phyloP scores from a whole-genome alignment of 2,888 invertebrate genomes.

The Apodemia zela region DNA sequence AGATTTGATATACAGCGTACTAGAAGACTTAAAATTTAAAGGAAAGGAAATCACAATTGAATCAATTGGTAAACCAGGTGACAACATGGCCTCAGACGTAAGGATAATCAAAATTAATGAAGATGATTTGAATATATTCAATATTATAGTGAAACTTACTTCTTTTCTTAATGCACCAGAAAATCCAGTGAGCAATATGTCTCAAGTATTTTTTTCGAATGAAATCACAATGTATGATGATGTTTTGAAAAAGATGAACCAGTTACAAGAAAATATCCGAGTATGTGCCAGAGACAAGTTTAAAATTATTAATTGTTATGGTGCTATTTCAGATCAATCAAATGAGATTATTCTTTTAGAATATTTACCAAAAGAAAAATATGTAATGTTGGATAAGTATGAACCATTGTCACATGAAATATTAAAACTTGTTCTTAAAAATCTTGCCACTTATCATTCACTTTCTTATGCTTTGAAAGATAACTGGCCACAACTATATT shows the following conservation, averaged over 20 bases:
- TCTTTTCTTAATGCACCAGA: background rate
- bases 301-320: slow-evolving; percentile 37
- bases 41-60: slow-evolving; percentile 37
- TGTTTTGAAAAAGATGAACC: slow-evolving; percentile 24
- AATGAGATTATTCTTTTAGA: background rate
- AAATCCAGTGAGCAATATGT: background rate
- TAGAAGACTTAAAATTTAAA: slow-evolving; percentile 40
- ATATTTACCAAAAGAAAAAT: too few relatives aligned
- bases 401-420: too few relatives aligned
- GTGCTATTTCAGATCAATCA: background rate
- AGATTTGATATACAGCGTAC: slow-evolving; percentile 27
- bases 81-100: slow-evolving; percentile 39
- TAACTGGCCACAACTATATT: background rate
- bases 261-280: slow-evolving; percentile 20
- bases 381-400: too few relatives aligned
- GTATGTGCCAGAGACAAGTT: background rate
- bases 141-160: slow-evolving; percentile 12
- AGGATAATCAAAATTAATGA: slow-evolving; percentile 38
- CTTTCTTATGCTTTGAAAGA: background rate
- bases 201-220: slow-evolving; percentile 39
- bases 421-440: too few relatives aligned
- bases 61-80: slow-evolving; percentile 40
- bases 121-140: slow-evolving; percentile 28
- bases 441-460: background rate
- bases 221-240: slow-evolving; percentile 44